These are phyloP conservation scores for Leucophenga montana DNA, from an alignment of 2,888 invertebrate genomes.

Conservation along the genomic window DNA sequence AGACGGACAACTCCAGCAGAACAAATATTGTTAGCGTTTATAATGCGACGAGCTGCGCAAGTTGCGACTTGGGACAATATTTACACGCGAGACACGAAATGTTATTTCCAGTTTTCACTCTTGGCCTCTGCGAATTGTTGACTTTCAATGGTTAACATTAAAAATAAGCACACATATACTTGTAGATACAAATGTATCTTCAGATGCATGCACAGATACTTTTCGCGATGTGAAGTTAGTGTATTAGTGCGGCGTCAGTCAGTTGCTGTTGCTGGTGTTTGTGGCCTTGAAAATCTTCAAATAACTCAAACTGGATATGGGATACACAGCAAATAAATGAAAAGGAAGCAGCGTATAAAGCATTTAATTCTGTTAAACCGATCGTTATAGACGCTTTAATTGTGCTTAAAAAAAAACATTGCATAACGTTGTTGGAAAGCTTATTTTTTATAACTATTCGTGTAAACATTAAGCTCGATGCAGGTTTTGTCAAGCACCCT, in stretches of 20 bases:
- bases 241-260: constrained; percentile 14
- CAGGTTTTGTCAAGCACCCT: too few relatives aligned
- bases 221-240: not conserved
- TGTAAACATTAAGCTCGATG: too few relatives aligned
- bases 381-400: not conserved
- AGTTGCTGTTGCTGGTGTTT: constrained; percentile 36
- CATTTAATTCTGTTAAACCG: constrained; percentile 43
- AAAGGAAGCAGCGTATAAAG: constrained; percentile 51
- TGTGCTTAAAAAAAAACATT: too few relatives aligned
- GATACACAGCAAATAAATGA: constrained; percentile 48
- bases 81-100: constrained; percentile 69
- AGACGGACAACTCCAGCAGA: constrained; percentile 39
- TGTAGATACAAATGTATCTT: not conserved
- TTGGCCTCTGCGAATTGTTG: not conserved
- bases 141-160: not conserved
- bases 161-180: not conserved
- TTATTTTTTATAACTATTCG: too few relatives aligned
- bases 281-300: constrained; percentile 47
- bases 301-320: constrained; percentile 41
- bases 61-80: constrained; percentile 60
- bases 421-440: too few relatives aligned
- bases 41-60: constrained; percentile 16
- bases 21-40: constrained; percentile 67
- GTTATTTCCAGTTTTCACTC: not conserved
- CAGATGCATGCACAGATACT: constrained; percentile 20